Evolutionary conservation across 2,888 invertebrate species (phyloP), one percentile per base, ranked within the genome.

Genomic region (Caenorhabditis japonica): DNA sequence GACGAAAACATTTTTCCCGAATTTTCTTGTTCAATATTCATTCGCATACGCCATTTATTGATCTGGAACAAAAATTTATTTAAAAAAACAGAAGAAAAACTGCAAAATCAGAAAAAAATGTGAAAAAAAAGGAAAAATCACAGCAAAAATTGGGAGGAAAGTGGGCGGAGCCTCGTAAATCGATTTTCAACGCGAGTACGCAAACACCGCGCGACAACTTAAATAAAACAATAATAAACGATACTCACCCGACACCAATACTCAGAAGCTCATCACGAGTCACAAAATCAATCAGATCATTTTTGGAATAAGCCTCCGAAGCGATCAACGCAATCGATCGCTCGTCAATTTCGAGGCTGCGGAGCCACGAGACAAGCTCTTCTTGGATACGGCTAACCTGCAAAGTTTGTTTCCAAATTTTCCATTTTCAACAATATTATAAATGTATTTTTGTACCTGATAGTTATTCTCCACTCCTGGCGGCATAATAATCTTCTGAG

Each of bases 261-360:
- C 92, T 91, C 59, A 92, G 90, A 58, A 97, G 89, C 89, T 97
- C 96, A 55, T 94, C 92, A 81, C 94, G 91, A 17, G 92, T 92
- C 83, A 94, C 91, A 83, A 93, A 91, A 75, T 91, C 91, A 73
- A 95, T 88, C 55, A 97, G 90, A 88, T 95, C 94, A 27, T 92
- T 91, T 74, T 94, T 91, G 0, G 92, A 91, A 88, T 93, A 95
- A 77, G 93, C 92, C 88, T 95, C 93, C 23, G 90, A 88, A 13
- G 79, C 62, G 69, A 91, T 92, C 84, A 91, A 91, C 44, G 91
- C 90, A 58, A 92, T 91, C 5, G 93, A 92, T 19, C 89, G 88
- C 17, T 91, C 90, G 82, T 93, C 92, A 41, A 94, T 89, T 2
- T 92, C 91, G 52, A 93, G 90, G 2, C 91, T 90, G 41, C 90